Base-by-base conservation (phyloP, 2,888 invertebrate genomes). In the Hecatera dysodea region DNA sequence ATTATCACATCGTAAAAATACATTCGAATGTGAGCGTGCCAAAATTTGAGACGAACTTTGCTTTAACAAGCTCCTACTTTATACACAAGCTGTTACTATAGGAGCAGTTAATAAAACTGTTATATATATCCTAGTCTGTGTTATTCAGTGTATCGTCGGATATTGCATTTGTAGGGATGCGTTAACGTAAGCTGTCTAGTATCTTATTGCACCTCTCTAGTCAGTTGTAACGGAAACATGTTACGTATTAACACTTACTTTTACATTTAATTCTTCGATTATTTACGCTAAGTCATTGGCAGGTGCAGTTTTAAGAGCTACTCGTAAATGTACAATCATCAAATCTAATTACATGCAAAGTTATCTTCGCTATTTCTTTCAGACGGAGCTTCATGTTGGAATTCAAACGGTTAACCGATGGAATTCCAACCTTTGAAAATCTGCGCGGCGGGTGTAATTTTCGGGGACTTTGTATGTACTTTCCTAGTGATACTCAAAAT, bases 111-210 rank as follows among this genome's bases (percentile, higher is more conserved):
- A 44, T 29, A 33, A 44, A 56, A 56, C 24, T 52, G 52, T 81
- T 63, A 81, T 44, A 66, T 63, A 81, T 44, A 66, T 62, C 42
- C 44, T 50, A 61, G 55, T 33, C 29, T 67, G 50, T 70, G 63
- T 67, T 60, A 24, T 67, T 65, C 71, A 48, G 19, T 69, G 59
- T 80, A 67, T 73, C 48, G 75, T 76, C 74, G 76, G 53, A 71
- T 71, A 80, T 64, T 85, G 88, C 89, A 89, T 85, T 89, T 87
- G 79, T 89, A 89, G 39, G 89, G 88, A 75, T 88, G 82, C 89
- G 67, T 75, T 70, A 77, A 75, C 67, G 72, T 74, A 63, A 81
- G 75, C 78, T 53, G 67, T 64, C 75, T 80, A 72, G 80, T 88
- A 81, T 86, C 80, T 81, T 72, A 80, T 86, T 86, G 80, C 83